Evolutionary conservation across 2,113 vertebrate species (phyloP).

Genomic region (Channa maculata): DNA sequence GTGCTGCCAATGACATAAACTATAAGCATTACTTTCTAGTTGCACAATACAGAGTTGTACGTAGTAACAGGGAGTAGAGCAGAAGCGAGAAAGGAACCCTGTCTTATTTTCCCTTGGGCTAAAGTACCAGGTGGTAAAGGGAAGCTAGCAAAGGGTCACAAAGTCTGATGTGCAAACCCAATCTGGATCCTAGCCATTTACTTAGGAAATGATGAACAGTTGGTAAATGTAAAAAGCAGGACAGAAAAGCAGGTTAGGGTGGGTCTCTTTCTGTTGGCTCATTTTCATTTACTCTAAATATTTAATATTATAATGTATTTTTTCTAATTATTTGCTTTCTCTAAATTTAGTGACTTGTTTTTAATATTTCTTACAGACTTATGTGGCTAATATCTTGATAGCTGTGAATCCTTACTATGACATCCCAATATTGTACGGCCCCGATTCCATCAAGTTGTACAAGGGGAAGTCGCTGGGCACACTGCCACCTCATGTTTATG

Average conservation of each 20-base stretch:
- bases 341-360: background rate
- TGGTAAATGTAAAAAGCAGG: constrained; percentile 36
- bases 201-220: constrained; percentile 65
- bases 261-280: background rate
- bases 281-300: constrained; percentile 23
- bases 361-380: constrained; percentile 86
- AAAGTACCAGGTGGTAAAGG: constrained; percentile 58
- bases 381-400: constrained; percentile 98
- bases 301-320: constrained; percentile 4
- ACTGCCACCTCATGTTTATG: constrained; percentile 94
- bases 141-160: constrained; percentile 37
- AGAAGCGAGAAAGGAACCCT: constrained; percentile 35
- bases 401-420: constrained; percentile 98
- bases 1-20: background rate
- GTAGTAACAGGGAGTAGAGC: constrained; percentile 26
- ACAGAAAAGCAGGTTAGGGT: constrained; percentile 25
- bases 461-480: constrained; percentile 94
- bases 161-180: constrained; percentile 55
- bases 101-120: constrained; percentile 20
- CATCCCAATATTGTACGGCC: constrained; percentile 93
- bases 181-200: constrained; percentile 50
- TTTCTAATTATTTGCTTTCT: background rate
- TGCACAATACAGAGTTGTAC: no score
- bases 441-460: constrained; percentile 92
- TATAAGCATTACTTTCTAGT: no score